Evolutionary conservation across 2,797 vertebrate genomes (phyloP).

Genomic region (Syngnathus acus): DNA sequence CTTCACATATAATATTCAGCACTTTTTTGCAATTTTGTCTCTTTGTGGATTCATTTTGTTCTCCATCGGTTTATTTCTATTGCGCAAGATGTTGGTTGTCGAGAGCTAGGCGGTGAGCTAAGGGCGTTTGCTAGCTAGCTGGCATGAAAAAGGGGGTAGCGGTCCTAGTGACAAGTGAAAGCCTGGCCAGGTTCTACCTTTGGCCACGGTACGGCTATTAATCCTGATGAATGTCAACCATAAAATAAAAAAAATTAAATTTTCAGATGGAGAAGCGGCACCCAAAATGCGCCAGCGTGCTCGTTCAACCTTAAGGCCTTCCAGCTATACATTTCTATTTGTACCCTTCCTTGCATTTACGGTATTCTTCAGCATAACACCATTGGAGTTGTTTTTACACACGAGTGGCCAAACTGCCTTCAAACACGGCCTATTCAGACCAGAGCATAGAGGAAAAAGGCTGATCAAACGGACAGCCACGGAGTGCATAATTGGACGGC

Average conservation of each 20-base stretch:
- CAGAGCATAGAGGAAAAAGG: constrained; percentile 13
- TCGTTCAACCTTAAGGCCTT: not conserved
- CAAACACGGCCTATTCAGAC: constrained; percentile 4
- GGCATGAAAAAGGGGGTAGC: no score
- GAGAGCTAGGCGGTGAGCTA: no score
- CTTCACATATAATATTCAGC: not conserved
- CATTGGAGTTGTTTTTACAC: not conserved
- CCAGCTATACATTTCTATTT: not conserved
- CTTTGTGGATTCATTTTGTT: not conserved
- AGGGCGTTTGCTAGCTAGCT: no score
- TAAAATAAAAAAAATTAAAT: no score
- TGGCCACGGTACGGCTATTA: no score
- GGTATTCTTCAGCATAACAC: not conserved
- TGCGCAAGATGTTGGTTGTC: not conserved
- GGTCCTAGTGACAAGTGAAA: no score
- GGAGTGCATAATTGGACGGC: constrained; percentile 34
- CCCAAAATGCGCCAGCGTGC: no score
- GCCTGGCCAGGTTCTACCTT: no score
- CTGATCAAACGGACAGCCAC: constrained; percentile 19
- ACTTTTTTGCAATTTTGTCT: not conserved
- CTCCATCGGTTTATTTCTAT: not conserved
- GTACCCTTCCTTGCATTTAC: not conserved
- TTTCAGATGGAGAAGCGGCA: no score
- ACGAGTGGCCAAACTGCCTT: not conserved
- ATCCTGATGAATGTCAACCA: no score